Conservation (phyloP, 2,888 invertebrate genomes). For the Eumacrocentrus americanus region DNA sequence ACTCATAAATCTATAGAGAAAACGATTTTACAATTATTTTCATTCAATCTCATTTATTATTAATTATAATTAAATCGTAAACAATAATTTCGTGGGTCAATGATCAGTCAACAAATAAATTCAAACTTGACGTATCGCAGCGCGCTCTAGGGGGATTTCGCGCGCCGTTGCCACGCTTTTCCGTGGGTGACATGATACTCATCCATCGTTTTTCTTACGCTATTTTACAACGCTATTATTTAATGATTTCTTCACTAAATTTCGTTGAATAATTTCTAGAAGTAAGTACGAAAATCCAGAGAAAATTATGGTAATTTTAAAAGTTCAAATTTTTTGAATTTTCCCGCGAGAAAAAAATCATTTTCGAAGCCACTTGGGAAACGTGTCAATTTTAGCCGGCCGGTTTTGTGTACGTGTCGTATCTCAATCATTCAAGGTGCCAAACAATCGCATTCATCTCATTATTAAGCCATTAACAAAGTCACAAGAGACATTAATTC, state of each 20-base stretch:
- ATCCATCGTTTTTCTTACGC: constrained; percentile 9
- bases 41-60: neutral
- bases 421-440: neutral
- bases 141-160: neutral
- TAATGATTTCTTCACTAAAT: constrained; percentile 6
- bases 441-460: neutral
- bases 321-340: neutral
- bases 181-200: neutral
- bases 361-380: neutral
- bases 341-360: neutral
- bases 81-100: no score
- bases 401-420: constrained; percentile 29
- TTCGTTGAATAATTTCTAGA: neutral
- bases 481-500: neutral
- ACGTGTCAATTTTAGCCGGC: constrained; percentile 22
- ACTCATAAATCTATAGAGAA: neutral
- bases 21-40: no score
- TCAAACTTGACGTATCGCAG: neutral
- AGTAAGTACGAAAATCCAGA: neutral
- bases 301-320: neutral
- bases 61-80: no score
- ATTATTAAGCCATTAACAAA: neutral
- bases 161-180: constrained; percentile 6
- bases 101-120: neutral
- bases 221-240: neutral